Base-by-base conservation (phyloP, 2,797 vertebrate genomes). In the Dendrocincla tyrannina region DNA sequence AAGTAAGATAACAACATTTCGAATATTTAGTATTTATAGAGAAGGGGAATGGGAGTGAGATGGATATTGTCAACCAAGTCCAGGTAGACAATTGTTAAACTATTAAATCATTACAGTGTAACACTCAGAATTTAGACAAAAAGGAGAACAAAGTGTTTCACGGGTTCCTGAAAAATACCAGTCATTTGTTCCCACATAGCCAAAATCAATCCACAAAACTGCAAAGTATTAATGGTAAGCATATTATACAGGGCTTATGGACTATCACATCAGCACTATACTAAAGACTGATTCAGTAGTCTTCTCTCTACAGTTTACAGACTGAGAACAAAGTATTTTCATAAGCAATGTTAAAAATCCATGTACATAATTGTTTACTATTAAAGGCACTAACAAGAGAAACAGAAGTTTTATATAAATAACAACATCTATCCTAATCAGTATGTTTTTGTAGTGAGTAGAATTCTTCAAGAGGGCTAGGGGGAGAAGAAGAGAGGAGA, bases 341-440 rank as follows among this genome's bases (percentile, higher is more conserved):
- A 72, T 47, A 82, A 63, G 60, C 33, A 88, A 91, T 80, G 41
- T 72, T 33, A 93, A 95, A 95, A 95, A 93, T 86, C 9, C 33
- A 74, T 7, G 3, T n/a, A 58, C 73, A 27, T 64, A 87, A 89
- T 60, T 91, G 81, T 32, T 42, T 72, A 72, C 63, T 88, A 13
- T 37, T 72, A 79, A 70, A 88, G 47, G 50, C 30, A 84, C 9
- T 55, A 83, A 85, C 42, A 30, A 49, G 22, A 49, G 47, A 49
- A 25, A 25, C 47, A 25, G 23, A 89, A 64, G 50, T 87, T 92
- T 86, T 68, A 9, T 30, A 60, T 49, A 32, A 85, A 44, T 75
- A 89, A 30, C 14, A 91, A 37, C 42, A 93, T 75, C 49, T 75
- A 87, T n/a, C 19, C 52, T 63, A 73, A 95, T 83, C 44, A 77